Evolutionary conservation across 1,140 invertebrate species (phyloP).

Genomic region (Achroia grisella): DNA sequence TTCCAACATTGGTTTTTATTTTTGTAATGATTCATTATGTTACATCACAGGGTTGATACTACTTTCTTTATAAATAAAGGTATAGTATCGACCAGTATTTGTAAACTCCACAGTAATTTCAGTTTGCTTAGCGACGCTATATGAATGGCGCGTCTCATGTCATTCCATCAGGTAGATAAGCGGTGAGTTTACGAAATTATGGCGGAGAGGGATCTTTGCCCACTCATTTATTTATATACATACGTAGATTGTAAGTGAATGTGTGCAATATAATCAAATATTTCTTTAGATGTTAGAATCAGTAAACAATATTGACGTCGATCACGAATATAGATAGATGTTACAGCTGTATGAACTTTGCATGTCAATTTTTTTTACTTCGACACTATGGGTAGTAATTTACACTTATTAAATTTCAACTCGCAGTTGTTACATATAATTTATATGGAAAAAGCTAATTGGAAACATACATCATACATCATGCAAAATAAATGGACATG

Average conservation of each 20-base stretch:
- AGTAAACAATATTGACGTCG: constrained; percentile 20
- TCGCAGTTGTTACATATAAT: too few relatives aligned
- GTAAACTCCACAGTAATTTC: constrained; percentile 15
- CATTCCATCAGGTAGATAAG: constrained; percentile 65
- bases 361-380: too few relatives aligned
- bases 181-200: constrained; percentile 69
- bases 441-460: too few relatives aligned
- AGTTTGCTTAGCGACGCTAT: constrained; percentile 57
- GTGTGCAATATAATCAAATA: constrained; percentile 65
- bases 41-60: too few relatives aligned
- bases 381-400: too few relatives aligned
- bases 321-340: too few relatives aligned
- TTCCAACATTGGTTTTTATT: background rate
- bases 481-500: too few relatives aligned
- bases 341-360: too few relatives aligned
- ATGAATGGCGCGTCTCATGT: constrained; percentile 40
- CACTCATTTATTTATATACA: constrained; percentile 50
- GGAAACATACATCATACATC: too few relatives aligned
- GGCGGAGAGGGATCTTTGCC: constrained; percentile 70
- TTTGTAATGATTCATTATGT: background rate
- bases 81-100: too few relatives aligned
- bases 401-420: too few relatives aligned
- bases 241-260: constrained; percentile 53
- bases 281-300: constrained; percentile 54
- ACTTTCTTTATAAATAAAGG: too few relatives aligned